Conservation (phyloP, 92 coral and sea anemone species). For the Metridium senile region DNA sequence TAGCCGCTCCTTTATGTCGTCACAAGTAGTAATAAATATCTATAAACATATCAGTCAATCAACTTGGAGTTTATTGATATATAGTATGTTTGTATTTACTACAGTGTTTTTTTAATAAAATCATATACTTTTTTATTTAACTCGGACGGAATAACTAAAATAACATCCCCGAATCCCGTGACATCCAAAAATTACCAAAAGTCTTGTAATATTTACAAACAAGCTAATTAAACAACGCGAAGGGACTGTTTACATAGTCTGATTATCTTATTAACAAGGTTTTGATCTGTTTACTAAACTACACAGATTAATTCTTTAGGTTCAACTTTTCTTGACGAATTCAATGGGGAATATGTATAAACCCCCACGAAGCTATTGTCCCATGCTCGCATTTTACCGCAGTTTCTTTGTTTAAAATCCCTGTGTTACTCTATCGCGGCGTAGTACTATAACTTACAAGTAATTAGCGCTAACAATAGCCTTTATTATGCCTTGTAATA, state of each 20-base stretch:
- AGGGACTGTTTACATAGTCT: not conserved
- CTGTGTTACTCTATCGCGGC: not conserved
- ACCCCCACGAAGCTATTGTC: slow-evolving; percentile 34
- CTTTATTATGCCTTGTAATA: not conserved
- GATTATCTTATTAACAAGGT: not conserved
- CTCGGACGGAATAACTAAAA: too few relatives aligned
- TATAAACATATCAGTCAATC: too few relatives aligned
- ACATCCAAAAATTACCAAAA: too few relatives aligned
- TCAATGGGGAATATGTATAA: not conserved
- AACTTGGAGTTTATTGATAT: too few relatives aligned
- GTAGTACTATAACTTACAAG: not conserved
- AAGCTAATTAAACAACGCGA: not conserved
- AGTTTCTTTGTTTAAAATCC: not conserved
- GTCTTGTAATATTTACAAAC: slow-evolving; percentile 7
- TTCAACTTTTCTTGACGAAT: not conserved
- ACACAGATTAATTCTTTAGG: not conserved
- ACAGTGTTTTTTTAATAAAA: too few relatives aligned
- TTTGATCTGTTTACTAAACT: not conserved
- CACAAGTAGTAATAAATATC: too few relatives aligned
- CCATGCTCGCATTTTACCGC: not conserved
- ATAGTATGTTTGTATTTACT: too few relatives aligned
- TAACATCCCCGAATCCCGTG: too few relatives aligned
- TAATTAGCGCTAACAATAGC: slow-evolving; percentile 21
- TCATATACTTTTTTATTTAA: too few relatives aligned
- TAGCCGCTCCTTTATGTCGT: too few relatives aligned